phyloP scores from a whole-genome alignment of 64 coral and sea anemone species.

The Acropora yongei region DNA sequence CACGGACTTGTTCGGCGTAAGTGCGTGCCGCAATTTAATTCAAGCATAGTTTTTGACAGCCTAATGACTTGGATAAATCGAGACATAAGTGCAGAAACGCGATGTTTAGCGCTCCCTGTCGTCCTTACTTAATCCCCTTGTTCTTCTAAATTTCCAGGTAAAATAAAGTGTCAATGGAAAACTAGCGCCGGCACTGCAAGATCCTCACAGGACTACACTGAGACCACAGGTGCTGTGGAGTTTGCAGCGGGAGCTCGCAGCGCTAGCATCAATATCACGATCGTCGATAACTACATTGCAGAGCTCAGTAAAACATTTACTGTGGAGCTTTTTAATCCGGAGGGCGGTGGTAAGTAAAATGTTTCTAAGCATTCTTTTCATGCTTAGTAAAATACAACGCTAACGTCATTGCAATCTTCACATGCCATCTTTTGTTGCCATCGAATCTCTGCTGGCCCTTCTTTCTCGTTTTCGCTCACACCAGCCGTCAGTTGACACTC shows the following conservation, averaged over 20 bases:
- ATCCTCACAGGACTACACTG: slow-evolving; percentile 55
- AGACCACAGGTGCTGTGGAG: slow-evolving; percentile 51
- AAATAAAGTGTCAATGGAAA: slow-evolving; percentile 73
- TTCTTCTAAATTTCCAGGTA: slow-evolving; percentile 15
- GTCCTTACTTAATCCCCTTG: too few species aligned
- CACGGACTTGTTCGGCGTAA: too few species aligned
- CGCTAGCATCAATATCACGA: slow-evolving; percentile 44
- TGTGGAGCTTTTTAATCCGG: slow-evolving; percentile 67
- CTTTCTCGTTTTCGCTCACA: too few species aligned
- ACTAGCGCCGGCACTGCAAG: slow-evolving; percentile 62
- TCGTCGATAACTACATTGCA: slow-evolving; percentile 71
- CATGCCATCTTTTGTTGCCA: too few species aligned
- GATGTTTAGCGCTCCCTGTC: too few species aligned
- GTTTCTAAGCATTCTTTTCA: not conserved
- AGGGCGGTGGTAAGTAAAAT: slow-evolving; percentile 60
- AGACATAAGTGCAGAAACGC: too few species aligned
- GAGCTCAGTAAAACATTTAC: slow-evolving; percentile 79
- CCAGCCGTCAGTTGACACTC: not conserved
- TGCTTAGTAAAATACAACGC: not conserved
- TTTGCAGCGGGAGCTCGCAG: slow-evolving; percentile 60
- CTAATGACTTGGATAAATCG: too few species aligned
- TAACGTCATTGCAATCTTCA: too few species aligned
- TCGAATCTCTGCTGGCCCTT: too few species aligned
- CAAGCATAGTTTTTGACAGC: too few species aligned
- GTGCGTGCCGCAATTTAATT: too few species aligned